phyloP scores from a whole-genome alignment of 2,888 invertebrate species.

The Antheraea yamamai region DNA sequence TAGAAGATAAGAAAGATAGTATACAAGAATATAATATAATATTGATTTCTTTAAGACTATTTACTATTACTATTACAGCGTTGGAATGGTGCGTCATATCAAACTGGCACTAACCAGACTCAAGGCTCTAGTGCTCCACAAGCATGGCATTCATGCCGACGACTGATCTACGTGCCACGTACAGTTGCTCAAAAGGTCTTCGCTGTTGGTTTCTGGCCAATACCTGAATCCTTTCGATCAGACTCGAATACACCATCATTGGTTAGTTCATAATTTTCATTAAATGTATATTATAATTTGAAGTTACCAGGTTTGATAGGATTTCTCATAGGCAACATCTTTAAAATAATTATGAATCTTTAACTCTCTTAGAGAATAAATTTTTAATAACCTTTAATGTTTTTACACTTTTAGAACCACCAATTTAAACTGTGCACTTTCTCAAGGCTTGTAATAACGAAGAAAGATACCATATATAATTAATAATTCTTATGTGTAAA shows the following conservation, averaged over 20 bases:
- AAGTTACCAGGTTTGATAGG: too few species aligned
- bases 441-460: too few species aligned
- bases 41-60: constrained; percentile 26
- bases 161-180: constrained; percentile 95
- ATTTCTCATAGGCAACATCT: too few species aligned
- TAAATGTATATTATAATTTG: too few species aligned
- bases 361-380: too few species aligned
- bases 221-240: constrained; percentile 99
- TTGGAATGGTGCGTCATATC: constrained; percentile 74
- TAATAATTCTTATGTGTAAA: too few species aligned
- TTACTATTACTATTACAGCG: constrained; percentile 58
- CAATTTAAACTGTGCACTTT: neutral
- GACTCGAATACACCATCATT: constrained; percentile 93
- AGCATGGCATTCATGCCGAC: constrained; percentile 94
- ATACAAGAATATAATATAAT: neutral
- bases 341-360: too few species aligned
- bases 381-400: too few species aligned
- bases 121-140: constrained; percentile 80
- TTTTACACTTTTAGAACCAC: neutral
- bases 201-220: constrained; percentile 98
- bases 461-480: neutral
- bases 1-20: too few species aligned
- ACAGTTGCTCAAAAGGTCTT: constrained; percentile 95
- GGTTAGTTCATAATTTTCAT: constrained; percentile 65
- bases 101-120: constrained; percentile 56